A percentile compares a stretch with the other conserved stretches of the same genome.
Conservation (phyloP, 2,888 invertebrate species). For the Acronicta alni region DNA sequence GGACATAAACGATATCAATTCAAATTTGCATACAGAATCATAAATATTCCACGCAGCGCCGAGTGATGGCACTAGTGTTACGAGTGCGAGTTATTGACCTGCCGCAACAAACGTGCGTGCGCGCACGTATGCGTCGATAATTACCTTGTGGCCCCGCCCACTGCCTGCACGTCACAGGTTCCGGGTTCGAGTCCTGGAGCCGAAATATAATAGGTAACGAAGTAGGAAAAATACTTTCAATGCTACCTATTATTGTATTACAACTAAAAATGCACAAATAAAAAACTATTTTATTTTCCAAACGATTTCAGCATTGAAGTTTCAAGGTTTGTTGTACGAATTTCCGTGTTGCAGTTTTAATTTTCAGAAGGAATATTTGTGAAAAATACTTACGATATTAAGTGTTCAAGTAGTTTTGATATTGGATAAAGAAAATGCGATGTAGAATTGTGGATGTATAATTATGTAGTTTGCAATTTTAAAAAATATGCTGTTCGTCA, state of each 20-base stretch:
- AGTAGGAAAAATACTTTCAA: neutral
- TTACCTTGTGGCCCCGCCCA: constrained; percentile 14
- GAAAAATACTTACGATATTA: neutral
- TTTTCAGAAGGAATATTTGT: neutral
- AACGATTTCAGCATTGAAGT: constrained; percentile 10
- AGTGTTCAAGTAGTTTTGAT: neutral
- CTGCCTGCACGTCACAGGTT: constrained; percentile 9
- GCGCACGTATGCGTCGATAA: constrained; percentile 61
- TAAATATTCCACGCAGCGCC: constrained; percentile 3
- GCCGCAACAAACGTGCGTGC: constrained; percentile 62
- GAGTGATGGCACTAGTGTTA: constrained; percentile 4
- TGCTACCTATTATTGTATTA: neutral
- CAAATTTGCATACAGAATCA: neutral
- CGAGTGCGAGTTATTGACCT: constrained; percentile 62
- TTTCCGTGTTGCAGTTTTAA: neutral
- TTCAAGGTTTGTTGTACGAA: constrained; percentile 6
- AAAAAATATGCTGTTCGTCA: no score
- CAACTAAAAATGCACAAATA: neutral
- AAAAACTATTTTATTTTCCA: constrained; percentile 6
- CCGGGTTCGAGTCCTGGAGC: constrained; percentile 3
- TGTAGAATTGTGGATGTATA: no score
- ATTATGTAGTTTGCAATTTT: no score
- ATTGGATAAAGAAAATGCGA: no score
- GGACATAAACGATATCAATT: neutral
- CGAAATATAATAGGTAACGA: neutral